These are phyloP conservation scores for Notospermus geniculatus DNA, from an alignment of 1,140 invertebrate genomes.

Conservation along the genomic window DNA sequence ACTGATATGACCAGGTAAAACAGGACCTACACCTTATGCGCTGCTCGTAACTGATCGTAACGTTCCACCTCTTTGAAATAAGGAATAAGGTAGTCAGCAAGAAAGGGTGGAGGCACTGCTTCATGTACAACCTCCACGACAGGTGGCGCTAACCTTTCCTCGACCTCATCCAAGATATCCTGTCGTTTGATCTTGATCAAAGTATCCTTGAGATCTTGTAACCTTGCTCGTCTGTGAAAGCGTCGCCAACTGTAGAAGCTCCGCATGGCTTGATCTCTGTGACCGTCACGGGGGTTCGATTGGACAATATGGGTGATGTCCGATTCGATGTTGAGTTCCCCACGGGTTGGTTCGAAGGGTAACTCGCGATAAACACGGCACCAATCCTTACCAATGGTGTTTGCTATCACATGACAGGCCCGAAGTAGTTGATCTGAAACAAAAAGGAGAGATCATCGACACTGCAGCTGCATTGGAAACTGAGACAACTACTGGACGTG, in stretches of 20 bases:
- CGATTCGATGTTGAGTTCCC: slow-evolving; percentile 35
- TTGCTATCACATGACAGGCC: slow-evolving; percentile 32
- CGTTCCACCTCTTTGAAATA: slow-evolving; percentile 33
- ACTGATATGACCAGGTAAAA: no score
- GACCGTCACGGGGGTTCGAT: slow-evolving; percentile 19
- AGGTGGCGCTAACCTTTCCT: slow-evolving; percentile 25
- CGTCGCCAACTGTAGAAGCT: slow-evolving; percentile 35
- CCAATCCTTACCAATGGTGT: slow-evolving; percentile 35
- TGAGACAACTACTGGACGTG: no score
- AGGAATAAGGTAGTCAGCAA: slow-evolving; percentile 30
- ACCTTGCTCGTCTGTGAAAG: slow-evolving; percentile 33
- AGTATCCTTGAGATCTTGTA: slow-evolving; percentile 29
- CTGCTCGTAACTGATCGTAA: slow-evolving; percentile 31
- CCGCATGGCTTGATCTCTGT: slow-evolving; percentile 16
- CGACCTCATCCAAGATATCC: slow-evolving; percentile 29
- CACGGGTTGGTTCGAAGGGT: slow-evolving; percentile 37
- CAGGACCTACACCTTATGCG: background rate
- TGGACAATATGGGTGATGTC: slow-evolving; percentile 33
- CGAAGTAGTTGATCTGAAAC: slow-evolving; percentile 32
- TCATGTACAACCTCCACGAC: slow-evolving; percentile 21
- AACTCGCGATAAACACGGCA: slow-evolving; percentile 32
- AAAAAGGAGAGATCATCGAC: no score
- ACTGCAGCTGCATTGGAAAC: no score
- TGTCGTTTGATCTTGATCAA: slow-evolving; percentile 26
- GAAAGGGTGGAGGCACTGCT: slow-evolving; percentile 18